phyloP scores from a whole-genome alignment of 1,140 invertebrate genomes.

The Sinonovacula constricta region DNA sequence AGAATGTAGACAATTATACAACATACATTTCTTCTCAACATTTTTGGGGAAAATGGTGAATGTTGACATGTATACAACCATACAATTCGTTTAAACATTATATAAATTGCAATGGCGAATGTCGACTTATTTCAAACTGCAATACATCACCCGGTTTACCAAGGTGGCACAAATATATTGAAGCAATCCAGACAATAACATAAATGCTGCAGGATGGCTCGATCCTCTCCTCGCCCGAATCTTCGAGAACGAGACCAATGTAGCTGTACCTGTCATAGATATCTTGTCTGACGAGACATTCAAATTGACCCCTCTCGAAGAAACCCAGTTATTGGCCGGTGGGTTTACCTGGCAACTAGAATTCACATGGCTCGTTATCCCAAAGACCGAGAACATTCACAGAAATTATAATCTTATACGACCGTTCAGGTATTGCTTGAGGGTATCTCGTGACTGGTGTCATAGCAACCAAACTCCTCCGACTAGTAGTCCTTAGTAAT shows the following conservation, averaged over 20 bases:
- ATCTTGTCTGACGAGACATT: conserved; percentile 96
- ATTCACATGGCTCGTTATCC: conserved; percentile 83
- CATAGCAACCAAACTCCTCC: too few species aligned
- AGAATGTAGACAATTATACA: too few species aligned
- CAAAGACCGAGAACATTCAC: conserved; percentile 23
- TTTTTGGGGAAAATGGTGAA: too few species aligned
- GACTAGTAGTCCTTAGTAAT: too few species aligned
- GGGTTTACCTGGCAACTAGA: conserved; percentile 98
- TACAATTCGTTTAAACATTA: too few species aligned
- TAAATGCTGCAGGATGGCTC: conserved; percentile 97
- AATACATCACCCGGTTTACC: too few species aligned
- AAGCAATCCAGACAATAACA: too few species aligned
- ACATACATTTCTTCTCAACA: too few species aligned
- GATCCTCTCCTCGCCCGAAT: conserved; percentile 88
- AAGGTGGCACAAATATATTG: too few species aligned
- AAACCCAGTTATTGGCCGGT: conserved; percentile 82
- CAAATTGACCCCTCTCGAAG: conserved; percentile 74
- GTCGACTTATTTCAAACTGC: too few species aligned
- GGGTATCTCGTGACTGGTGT: conserved; percentile 49
- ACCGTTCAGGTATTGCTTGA: not conserved
- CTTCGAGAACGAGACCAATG: conserved; percentile 88
- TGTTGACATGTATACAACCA: too few species aligned
- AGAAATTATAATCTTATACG: not conserved
- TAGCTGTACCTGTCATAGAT: conserved; percentile 94
- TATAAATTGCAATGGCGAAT: too few species aligned